These are phyloP conservation scores for Sinelater perroti DNA, from an alignment of 2,888 invertebrate species.

Conservation along the genomic window DNA sequence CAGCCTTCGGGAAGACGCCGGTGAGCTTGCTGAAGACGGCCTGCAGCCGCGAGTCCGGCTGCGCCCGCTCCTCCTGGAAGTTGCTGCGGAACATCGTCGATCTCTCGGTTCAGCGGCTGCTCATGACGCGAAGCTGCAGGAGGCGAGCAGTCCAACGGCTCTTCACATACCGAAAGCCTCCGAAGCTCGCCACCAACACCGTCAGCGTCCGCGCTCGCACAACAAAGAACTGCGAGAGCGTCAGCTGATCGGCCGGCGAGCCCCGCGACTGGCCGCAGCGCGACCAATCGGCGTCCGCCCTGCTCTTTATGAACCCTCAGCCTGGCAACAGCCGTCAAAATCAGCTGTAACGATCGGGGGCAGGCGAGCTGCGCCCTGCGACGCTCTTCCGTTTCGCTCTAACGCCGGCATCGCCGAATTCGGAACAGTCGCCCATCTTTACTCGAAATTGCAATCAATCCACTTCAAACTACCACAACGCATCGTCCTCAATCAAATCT, in stretches of 20 bases:
- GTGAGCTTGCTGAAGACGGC: conserved; percentile 56
- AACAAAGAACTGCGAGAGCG: conserved; percentile 51
- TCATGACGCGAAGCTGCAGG: too few species aligned
- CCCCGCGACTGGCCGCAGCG: conserved; percentile 40
- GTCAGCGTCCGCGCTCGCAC: conserved; percentile 12
- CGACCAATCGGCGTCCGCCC: conserved; percentile 51
- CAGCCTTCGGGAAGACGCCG: conserved; percentile 53
- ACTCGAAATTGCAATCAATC: too few species aligned
- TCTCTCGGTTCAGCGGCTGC: too few species aligned
- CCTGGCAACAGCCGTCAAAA: conserved; percentile 60
- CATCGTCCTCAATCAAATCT: too few species aligned
- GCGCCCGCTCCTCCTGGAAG: conserved; percentile 49
- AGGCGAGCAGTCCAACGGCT: too few species aligned
- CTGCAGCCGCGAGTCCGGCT: conserved; percentile 49
- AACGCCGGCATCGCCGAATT: conserved; percentile 18
- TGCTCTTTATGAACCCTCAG: conserved; percentile 52
- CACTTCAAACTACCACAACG: too few species aligned
- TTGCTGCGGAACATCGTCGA: conserved; percentile 48
- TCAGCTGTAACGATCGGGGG: conserved; percentile 58
- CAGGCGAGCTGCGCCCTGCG: conserved; percentile 19
- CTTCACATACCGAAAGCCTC: too few species aligned
- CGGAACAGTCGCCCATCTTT: too few species aligned
- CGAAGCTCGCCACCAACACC: conserved; percentile 4
- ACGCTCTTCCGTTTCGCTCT: conserved; percentile 10
- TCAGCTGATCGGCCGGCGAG: conserved; percentile 55